A percentile compares a stretch with the other conserved stretches of the same genome.
Conservation (phyloP, 2,797 vertebrate genomes). For the Gymnoscopelus braueri region DNA sequence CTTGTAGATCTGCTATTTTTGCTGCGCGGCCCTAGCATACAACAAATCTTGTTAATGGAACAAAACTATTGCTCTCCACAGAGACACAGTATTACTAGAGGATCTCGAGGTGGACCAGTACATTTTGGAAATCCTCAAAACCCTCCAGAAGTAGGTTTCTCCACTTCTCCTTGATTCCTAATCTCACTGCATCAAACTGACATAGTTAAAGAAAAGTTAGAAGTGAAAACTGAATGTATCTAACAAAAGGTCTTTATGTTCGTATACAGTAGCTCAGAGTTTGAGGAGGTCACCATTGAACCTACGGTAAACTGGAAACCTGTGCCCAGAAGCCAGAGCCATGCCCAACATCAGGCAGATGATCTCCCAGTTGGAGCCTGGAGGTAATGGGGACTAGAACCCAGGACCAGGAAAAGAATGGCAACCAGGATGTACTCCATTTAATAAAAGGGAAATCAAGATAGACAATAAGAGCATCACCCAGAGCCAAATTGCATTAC, state of each 20-base stretch:
- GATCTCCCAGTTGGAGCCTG: slow-evolving; percentile 92
- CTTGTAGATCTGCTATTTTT: too few species aligned
- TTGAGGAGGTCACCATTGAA: slow-evolving; percentile 98
- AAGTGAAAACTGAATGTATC: too few species aligned
- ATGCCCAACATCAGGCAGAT: slow-evolving; percentile 99
- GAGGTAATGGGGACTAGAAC: slow-evolving; percentile 87
- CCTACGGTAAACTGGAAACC: slow-evolving; percentile 98
- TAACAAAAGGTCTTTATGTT: slow-evolving; percentile 4
- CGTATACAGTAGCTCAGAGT: slow-evolving; percentile 92
- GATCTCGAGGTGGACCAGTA: slow-evolving; percentile 98
- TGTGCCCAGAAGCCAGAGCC: slow-evolving; percentile 95
- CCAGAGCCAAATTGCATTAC: too few species aligned
- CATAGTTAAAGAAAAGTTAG: too few species aligned
- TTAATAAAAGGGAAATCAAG: too few species aligned
- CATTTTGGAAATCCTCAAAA: slow-evolving; percentile 99
- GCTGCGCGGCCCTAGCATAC: too few species aligned
- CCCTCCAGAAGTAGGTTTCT: slow-evolving; percentile 93
- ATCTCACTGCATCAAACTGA: too few species aligned
- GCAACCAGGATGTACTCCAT: too few species aligned
- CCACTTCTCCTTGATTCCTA: background rate
- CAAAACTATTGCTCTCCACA: slow-evolving; percentile 49
- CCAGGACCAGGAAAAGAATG: slow-evolving; percentile 86
- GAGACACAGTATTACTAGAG: slow-evolving; percentile 98
- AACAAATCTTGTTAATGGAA: background rate
- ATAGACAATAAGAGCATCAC: too few species aligned